phyloP scores from a whole-genome alignment of 2,113 vertebrate genomes.

The Pelodiscus sinensis region DNA sequence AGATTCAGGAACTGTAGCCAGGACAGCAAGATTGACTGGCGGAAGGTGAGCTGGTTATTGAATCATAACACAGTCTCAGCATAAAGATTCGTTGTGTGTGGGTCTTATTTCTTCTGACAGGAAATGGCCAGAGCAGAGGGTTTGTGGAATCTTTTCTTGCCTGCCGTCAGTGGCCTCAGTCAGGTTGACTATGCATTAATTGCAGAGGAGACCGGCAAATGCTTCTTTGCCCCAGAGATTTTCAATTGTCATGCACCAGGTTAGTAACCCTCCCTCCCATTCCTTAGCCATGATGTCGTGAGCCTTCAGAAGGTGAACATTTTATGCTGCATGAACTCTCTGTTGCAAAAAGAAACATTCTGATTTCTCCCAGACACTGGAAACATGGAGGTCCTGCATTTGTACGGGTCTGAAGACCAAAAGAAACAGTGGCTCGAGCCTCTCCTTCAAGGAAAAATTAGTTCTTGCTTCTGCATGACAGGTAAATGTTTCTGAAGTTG shows the following conservation, averaged over 20 bases:
- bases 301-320: fast-evolving
- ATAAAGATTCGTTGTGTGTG: background rate
- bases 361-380: conserved; percentile 84
- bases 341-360: background rate
- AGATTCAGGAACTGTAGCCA: background rate
- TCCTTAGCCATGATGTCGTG: fast-evolving
- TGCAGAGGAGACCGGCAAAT: conserved; percentile 92
- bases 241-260: conserved; percentile 97
- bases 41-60: background rate
- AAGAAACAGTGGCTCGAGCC: conserved; percentile 92
- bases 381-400: conserved; percentile 94
- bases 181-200: conserved; percentile 93
- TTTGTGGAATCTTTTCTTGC: conserved; percentile 95
- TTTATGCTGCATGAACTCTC: background rate
- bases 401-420: conserved; percentile 91
- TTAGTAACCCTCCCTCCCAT: conserved; percentile 49
- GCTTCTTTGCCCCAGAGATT: conserved; percentile 86
- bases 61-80: background rate
- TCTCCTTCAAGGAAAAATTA: conserved; percentile 88
- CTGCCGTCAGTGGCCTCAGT: conserved; percentile 86
- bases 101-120: conserved; percentile 68
- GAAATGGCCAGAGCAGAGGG: conserved; percentile 86
- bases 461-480: conserved; percentile 97
- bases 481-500: conserved; percentile 75
- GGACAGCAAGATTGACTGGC: background rate